A percentile compares a stretch with the other conserved stretches of the same genome.
phyloP scores from a whole-genome alignment of 2,888 invertebrate species.

The Yponomeuta plumbellus region DNA sequence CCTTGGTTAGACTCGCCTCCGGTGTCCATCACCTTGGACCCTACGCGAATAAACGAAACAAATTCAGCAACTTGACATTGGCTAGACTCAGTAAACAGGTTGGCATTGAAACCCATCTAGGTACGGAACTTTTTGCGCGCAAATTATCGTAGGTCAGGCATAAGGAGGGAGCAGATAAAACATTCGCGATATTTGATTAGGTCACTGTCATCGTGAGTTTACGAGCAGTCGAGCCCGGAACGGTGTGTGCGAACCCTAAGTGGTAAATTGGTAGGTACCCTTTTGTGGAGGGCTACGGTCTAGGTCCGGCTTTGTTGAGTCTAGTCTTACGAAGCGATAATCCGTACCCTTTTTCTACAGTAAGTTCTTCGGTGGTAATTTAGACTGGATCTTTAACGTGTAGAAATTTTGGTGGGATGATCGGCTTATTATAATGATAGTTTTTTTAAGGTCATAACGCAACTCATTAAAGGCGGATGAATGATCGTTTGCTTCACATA shows the following conservation, averaged over 20 bases:
- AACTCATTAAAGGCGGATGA: too few species aligned
- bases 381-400: too few species aligned
- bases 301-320: background rate
- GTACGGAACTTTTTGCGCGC: background rate
- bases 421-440: too few species aligned
- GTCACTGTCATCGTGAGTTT: conserved; percentile 8
- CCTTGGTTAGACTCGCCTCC: background rate
- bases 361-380: too few species aligned
- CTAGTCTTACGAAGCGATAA: background rate
- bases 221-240: background rate
- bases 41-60: conserved; percentile 1
- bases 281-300: background rate
- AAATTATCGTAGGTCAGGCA: background rate
- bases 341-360: too few species aligned
- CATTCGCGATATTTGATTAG: background rate
- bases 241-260: background rate
- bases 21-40: background rate
- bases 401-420: too few species aligned
- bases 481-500: too few species aligned
- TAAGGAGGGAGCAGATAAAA: background rate
- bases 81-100: background rate
- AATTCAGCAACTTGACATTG: background rate
- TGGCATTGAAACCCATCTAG: background rate
- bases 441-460: too few species aligned
- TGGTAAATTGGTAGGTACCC: conserved; percentile 9